phyloP scores from a whole-genome alignment of 2,797 vertebrate genomes.

The Macroramphosus scolopax region DNA sequence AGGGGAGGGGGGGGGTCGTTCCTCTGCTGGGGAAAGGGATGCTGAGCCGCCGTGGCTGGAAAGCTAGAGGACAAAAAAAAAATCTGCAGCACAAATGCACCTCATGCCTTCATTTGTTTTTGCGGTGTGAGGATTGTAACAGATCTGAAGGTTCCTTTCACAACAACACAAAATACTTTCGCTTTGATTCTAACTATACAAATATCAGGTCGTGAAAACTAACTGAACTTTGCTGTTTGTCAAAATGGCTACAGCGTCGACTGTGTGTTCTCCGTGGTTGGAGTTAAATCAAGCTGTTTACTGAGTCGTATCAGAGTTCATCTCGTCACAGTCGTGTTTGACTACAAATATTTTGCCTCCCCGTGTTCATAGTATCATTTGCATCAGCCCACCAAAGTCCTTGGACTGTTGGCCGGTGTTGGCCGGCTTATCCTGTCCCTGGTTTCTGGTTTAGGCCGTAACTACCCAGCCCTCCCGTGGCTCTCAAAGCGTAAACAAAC shows the following conservation, averaged over 20 bases:
- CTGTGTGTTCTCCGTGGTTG: conserved; percentile 1
- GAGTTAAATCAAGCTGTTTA: conserved; percentile 16
- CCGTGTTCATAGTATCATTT: conserved; percentile 40
- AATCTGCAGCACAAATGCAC: conserved; percentile 49
- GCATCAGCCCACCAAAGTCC: conserved; percentile 35
- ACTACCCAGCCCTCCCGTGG: conserved; percentile 37
- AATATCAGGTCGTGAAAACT: too few species aligned
- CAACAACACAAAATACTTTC: too few species aligned
- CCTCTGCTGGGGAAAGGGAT: conserved; percentile 46
- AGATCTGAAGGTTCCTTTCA: conserved; percentile 33
- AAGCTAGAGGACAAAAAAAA: conserved; percentile 48
- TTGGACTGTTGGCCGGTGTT: conserved; percentile 18
- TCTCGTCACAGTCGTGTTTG: conserved; percentile 27
- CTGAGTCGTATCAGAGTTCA: conserved; percentile 7
- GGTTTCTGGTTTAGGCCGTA: conserved; percentile 33
- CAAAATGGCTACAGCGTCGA: too few species aligned
- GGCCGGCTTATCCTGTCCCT: too few species aligned
- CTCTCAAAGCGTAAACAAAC: conserved; percentile 62
- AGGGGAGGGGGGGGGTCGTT: conserved; percentile 42
- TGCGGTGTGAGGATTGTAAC: conserved; percentile 7
- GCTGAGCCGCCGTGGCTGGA: conserved; percentile 34
- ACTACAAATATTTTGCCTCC: conserved; percentile 48
- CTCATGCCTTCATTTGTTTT: conserved; percentile 17
- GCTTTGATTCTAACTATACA: too few species aligned
- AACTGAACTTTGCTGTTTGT: too few species aligned